These are phyloP conservation scores for Agelas oroides DNA, from an alignment of 37 sponge, comb jelly and placozoan genomes.

Conservation along the genomic window DNA sequence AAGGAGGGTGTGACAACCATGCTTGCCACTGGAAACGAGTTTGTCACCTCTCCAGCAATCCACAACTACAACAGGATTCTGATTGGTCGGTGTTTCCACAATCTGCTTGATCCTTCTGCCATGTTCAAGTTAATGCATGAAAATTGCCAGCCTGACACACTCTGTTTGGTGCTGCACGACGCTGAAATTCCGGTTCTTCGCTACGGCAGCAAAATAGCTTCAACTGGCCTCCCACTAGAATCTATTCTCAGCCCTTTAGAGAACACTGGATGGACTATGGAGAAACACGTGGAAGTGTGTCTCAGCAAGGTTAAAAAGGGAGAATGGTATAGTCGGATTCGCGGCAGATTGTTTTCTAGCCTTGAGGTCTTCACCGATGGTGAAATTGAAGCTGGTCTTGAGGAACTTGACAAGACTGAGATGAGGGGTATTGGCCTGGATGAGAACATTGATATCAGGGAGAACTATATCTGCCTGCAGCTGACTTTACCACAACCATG, in stretches of 20 bases:
- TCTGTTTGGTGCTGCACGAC: too few species aligned
- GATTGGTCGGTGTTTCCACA: neutral
- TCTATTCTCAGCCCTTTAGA: too few species aligned
- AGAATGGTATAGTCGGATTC: neutral
- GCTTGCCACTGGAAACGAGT: neutral
- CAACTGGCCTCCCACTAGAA: too few species aligned
- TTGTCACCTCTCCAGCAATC: neutral
- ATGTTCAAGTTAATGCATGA: neutral
- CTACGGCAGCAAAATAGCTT: too few species aligned
- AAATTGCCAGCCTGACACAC: too few species aligned
- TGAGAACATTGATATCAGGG: too few species aligned
- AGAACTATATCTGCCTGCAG: too few species aligned
- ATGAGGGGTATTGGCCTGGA: too few species aligned
- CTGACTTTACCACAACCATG: too few species aligned
- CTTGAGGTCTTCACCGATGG: neutral
- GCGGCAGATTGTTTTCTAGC: neutral
- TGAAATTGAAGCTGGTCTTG: constrained; percentile 17
- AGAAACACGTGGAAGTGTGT: too few species aligned
- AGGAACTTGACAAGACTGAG: neutral
- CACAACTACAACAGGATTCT: constrained; percentile 5
- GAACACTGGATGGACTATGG: too few species aligned
- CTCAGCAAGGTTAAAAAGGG: neutral
- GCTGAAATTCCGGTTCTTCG: too few species aligned
- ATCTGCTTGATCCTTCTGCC: neutral
- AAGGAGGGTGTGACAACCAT: neutral